phyloP scores from a whole-genome alignment of 2,888 invertebrate genomes.

The Mimumesa dahlbomi region DNA sequence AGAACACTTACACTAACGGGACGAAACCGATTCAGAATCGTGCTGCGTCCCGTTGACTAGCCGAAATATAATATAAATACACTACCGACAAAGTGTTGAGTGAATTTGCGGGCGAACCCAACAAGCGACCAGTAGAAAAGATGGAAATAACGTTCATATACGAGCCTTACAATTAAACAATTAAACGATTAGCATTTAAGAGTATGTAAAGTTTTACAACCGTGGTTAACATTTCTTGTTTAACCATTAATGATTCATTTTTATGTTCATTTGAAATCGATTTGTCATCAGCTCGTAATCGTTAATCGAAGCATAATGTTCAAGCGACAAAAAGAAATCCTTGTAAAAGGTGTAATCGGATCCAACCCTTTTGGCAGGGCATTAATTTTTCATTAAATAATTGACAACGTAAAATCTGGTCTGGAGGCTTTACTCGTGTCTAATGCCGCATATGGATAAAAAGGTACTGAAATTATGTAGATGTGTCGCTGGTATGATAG shows the following conservation, averaged over 20 bases:
- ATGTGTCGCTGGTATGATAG: constrained; percentile 89
- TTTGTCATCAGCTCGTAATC: constrained; percentile 30
- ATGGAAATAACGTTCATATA: constrained; percentile 51
- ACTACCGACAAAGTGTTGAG: constrained; percentile 51
- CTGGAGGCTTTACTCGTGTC: constrained; percentile 83
- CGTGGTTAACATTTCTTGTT: constrained; percentile 25
- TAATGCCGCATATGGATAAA: constrained; percentile 90
- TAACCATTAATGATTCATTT: constrained; percentile 29
- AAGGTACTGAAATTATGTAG: constrained; percentile 91
- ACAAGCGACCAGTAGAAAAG: constrained; percentile 52
- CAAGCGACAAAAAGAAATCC: constrained; percentile 42
- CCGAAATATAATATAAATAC: constrained; percentile 66
- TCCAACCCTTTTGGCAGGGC: constrained; percentile 23
- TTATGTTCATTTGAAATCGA: constrained; percentile 26
- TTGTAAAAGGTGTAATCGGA: constrained; percentile 7
- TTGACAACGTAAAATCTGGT: constrained; percentile 64
- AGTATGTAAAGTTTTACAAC: constrained; percentile 48
- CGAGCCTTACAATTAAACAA: constrained; percentile 41
- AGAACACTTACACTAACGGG: constrained; percentile 69
- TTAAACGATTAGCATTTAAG: constrained; percentile 43
- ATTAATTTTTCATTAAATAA: constrained; percentile 57
- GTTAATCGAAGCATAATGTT: constrained; percentile 44
- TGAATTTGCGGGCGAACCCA: constrained; percentile 52
- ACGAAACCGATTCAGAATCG: constrained; percentile 62
- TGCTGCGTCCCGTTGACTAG: constrained; percentile 75